Conservation (phyloP, 2,888 invertebrate genomes). For the Andrena trimmerana region DNA sequence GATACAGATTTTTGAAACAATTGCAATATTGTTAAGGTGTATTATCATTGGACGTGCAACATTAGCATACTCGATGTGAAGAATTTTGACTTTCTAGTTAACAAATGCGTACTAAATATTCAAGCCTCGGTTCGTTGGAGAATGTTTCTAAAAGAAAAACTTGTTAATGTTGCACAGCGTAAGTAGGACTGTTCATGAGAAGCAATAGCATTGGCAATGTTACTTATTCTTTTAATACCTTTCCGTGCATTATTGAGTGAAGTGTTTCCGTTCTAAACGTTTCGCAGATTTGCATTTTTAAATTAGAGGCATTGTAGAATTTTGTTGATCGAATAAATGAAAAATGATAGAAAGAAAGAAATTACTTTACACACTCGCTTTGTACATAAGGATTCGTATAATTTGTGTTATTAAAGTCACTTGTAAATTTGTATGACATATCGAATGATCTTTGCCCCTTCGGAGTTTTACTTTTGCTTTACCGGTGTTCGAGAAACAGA, state of each 20-base stretch:
- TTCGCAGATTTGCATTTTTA: slow-evolving; percentile 27
- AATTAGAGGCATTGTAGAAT: slow-evolving; percentile 38
- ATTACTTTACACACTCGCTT: slow-evolving; percentile 10
- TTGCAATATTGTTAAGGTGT: slow-evolving; percentile 18
- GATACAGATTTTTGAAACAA: slow-evolving; percentile 15
- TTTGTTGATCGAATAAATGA: background rate
- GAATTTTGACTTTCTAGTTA: background rate
- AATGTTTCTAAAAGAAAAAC: background rate
- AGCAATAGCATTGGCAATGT: slow-evolving; percentile 68
- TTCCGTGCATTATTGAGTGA: slow-evolving; percentile 30
- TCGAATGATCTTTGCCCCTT: slow-evolving; percentile 8
- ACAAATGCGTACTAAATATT: background rate
- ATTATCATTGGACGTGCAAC: slow-evolving; percentile 24
- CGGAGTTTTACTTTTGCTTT: slow-evolving; percentile 17
- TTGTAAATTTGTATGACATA: background rate
- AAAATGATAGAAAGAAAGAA: background rate
- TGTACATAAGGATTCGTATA: slow-evolving; percentile 15
- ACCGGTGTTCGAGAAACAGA: background rate
- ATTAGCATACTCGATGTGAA: slow-evolving; percentile 21
- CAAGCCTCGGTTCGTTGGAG: background rate
- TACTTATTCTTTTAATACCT: slow-evolving; percentile 5
- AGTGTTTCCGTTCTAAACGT: slow-evolving; percentile 40
- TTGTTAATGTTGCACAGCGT: slow-evolving; percentile 40
- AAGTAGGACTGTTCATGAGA: slow-evolving; percentile 56
- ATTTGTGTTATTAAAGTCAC: slow-evolving; percentile 12